A percentile compares a stretch with the other conserved stretches of the same genome.
phyloP scores from a whole-genome alignment of 2,113 vertebrate species.

The Dinomys branickii region DNA sequence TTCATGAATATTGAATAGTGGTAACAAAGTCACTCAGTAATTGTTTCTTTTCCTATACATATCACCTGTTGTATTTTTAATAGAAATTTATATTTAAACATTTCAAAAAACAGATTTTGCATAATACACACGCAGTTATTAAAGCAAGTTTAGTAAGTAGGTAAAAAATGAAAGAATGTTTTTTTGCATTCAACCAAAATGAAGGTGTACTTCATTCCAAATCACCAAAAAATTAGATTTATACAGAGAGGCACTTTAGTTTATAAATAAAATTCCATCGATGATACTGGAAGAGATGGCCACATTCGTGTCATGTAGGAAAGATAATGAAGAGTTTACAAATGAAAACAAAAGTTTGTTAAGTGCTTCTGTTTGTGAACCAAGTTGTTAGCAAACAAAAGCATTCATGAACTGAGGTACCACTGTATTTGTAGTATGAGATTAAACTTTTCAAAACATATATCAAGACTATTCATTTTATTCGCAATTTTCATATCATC shows the following conservation, averaged over 20 bases:
- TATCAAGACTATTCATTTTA: not conserved
- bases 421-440: not conserved
- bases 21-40: not conserved
- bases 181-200: not conserved
- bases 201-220: not conserved
- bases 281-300: not conserved
- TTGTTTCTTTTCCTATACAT: not conserved
- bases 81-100: not conserved
- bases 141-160: not conserved
- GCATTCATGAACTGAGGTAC: not conserved
- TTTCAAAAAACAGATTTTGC: not conserved
- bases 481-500: not conserved
- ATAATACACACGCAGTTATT: not conserved
- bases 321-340: not conserved
- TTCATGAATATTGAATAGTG: not conserved
- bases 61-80: not conserved
- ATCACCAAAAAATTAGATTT: not conserved
- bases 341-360: not conserved
- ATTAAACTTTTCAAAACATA: not conserved
- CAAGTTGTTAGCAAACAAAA: not conserved
- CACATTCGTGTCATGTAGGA: not conserved
- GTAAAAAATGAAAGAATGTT: not conserved
- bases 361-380: not conserved
- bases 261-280: not conserved
- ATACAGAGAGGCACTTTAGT: not conserved